These are phyloP conservation scores for Chondrilla cf. caribensis DNA, from an alignment of 37 sponge, comb jelly and placozoan genomes.

Conservation along the genomic window DNA sequence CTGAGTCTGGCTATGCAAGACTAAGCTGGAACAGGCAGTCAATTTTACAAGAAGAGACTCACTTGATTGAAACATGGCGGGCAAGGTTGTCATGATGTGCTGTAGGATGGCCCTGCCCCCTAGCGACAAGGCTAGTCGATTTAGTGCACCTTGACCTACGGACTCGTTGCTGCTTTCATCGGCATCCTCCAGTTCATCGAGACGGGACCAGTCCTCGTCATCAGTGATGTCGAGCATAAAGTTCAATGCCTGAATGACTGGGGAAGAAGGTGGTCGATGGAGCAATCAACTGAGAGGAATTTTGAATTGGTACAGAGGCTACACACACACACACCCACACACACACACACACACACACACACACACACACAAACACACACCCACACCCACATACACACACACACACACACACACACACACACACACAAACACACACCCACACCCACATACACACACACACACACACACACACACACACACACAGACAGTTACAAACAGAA, in stretches of 20 bases:
- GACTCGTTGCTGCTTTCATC: constrained; percentile 82
- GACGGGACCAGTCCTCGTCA: constrained; percentile 63
- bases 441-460: constrained; percentile 3
- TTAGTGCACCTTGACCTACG: constrained; percentile 87
- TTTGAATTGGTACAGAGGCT: too few species aligned
- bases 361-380: too few species aligned
- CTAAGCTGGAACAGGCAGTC: neutral
- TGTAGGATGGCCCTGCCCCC: constrained; percentile 93
- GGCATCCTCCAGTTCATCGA: constrained; percentile 77
- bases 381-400: too few species aligned
- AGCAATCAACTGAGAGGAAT: neutral
- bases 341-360: too few species aligned
- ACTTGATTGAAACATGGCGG: constrained; percentile 80
- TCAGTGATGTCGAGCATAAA: constrained; percentile 91
- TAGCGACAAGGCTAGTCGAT: constrained; percentile 90
- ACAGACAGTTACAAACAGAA: too few species aligned
- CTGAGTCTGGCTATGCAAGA: too few species aligned
- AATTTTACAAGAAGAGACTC: neutral
- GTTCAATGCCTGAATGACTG: constrained; percentile 68
- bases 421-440: neutral
- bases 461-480: constrained; percentile 12
- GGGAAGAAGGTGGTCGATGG: neutral
- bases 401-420: too few species aligned
- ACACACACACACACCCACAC: too few species aligned
- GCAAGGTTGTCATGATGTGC: constrained; percentile 78